phyloP scores from a whole-genome alignment of 2,888 invertebrate genomes.

The Helicoverpa assulta region DNA sequence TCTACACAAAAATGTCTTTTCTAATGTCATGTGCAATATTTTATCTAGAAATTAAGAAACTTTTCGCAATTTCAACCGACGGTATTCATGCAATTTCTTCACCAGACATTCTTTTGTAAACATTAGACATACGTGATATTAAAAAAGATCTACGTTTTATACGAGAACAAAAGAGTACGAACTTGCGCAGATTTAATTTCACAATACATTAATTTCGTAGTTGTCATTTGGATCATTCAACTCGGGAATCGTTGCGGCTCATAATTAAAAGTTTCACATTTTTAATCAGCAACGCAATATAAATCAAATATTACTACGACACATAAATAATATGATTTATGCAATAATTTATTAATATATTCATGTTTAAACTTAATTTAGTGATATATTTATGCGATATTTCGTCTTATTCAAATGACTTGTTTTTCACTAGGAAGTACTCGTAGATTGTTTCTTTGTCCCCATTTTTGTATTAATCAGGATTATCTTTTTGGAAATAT shows the following conservation, averaged over 20 bases:
- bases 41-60: constrained; percentile 10
- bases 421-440: constrained; percentile 38
- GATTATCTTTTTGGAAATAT: constrained; percentile 26
- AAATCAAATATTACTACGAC: constrained; percentile 7
- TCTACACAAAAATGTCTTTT: background rate
- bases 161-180: background rate
- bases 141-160: background rate
- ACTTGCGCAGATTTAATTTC: background rate
- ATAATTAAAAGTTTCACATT: background rate
- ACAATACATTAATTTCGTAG: constrained; percentile 2
- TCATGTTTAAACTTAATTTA: constrained; percentile 30
- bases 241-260: background rate
- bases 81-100: constrained; percentile 10
- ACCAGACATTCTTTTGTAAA: constrained; percentile 14
- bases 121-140: background rate
- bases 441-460: constrained; percentile 25
- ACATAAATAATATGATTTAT: constrained; percentile 18
- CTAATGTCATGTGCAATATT: background rate
- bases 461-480: constrained; percentile 24
- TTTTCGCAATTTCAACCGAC: constrained; percentile 5
- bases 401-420: constrained; percentile 44
- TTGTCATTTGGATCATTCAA: constrained; percentile 5
- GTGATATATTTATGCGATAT: constrained; percentile 12
- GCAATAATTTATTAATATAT: constrained; percentile 19
- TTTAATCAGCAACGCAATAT: constrained; percentile 3